Evolutionary conservation across 2,113 vertebrate species (phyloP).

Genomic region (Mesitornis unicolor): DNA sequence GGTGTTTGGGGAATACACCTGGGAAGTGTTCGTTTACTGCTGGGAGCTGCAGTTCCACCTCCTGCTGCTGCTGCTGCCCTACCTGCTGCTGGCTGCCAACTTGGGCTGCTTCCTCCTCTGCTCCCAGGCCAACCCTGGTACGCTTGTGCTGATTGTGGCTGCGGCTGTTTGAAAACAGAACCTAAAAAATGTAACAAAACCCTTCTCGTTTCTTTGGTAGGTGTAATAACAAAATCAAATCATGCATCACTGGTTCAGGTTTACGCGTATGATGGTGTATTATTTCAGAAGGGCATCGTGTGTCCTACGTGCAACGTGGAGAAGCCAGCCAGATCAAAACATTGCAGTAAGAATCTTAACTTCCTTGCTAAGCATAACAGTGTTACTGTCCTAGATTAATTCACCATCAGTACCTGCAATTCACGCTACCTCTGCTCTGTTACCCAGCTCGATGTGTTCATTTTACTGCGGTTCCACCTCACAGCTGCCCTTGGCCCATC

Average conservation of each 20-base stretch:
- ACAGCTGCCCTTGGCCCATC: background rate
- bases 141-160: background rate
- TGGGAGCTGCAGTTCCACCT: conserved; percentile 82
- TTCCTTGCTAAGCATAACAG: fast-evolving
- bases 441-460: background rate
- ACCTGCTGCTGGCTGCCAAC: conserved; percentile 81
- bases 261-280: conserved; percentile 82
- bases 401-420: background rate
- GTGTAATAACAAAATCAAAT: conserved; percentile 83
- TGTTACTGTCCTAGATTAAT: background rate
- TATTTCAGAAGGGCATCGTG: conserved; percentile 78
- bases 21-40: conserved; percentile 87
- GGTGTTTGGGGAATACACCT: conserved; percentile 87
- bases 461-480: background rate
- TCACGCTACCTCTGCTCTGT: background rate
- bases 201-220: conserved; percentile 58
- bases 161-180: background rate
- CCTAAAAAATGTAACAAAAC: background rate
- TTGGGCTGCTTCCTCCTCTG: conserved; percentile 82
- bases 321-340: conserved; percentile 94
- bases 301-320: conserved; percentile 83
- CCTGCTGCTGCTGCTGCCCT: conserved; percentile 81
- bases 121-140: conserved; percentile 85
- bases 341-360: conserved; percentile 82
- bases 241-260: conserved; percentile 67